phyloP scores from a whole-genome alignment of 2,113 vertebrate species.

The Xiphophorus couchianus region DNA sequence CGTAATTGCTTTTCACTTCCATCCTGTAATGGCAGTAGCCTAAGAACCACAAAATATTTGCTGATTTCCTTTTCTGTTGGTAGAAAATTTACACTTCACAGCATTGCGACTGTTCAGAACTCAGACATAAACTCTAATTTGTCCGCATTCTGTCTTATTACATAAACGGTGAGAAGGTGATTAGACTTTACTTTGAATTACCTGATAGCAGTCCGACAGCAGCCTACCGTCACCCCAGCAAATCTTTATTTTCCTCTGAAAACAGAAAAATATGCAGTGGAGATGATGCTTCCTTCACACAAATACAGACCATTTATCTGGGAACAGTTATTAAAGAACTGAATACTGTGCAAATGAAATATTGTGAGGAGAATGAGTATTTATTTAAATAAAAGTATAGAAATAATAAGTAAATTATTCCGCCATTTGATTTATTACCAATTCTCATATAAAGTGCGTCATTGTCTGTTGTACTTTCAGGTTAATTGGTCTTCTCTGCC shows the following conservation, averaged over 20 bases:
- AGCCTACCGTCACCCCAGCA: not conserved
- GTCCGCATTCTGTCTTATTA: not conserved
- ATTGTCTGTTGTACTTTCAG: too few relatives aligned
- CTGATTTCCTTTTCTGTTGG: slow-evolving; percentile 9
- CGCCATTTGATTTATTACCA: too few relatives aligned
- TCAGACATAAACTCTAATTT: not conserved
- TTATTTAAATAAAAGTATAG: too few relatives aligned
- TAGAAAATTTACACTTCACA: slow-evolving; percentile 1
- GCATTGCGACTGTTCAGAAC: not conserved
- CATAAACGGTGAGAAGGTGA: not conserved
- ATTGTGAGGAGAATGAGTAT: too few relatives aligned
- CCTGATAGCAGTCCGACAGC: not conserved
- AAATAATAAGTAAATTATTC: too few relatives aligned
- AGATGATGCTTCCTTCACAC: not conserved
- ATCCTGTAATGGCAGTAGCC: not conserved
- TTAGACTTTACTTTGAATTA: not conserved
- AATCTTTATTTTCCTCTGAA: not conserved
- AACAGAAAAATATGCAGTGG: not conserved
- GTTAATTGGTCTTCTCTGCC: too few relatives aligned
- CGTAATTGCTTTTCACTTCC: slow-evolving; percentile 21
- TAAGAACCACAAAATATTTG: slow-evolving; percentile 15
- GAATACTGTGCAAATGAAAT: too few relatives aligned
- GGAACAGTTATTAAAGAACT: too few relatives aligned
- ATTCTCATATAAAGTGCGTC: too few relatives aligned
- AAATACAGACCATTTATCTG: too few relatives aligned